Conservation (phyloP, 2,888 invertebrate genomes). For the Adelphocoris suturalis region DNA sequence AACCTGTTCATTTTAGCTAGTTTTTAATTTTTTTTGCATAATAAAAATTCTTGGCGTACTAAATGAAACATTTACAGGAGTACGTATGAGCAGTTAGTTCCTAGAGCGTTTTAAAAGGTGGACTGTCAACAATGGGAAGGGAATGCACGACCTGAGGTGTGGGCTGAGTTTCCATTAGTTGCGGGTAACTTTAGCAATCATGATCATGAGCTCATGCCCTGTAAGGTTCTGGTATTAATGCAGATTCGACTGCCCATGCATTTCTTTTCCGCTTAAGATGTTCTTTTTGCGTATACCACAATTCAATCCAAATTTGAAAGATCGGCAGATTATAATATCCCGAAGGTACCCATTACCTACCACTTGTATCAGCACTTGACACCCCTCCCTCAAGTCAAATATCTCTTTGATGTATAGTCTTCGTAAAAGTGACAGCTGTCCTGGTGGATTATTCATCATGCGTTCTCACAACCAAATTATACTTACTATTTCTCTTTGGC, state of each 20-base stretch:
- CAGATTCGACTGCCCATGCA: not conserved
- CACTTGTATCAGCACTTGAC: too few relatives aligned
- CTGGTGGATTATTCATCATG: too few relatives aligned
- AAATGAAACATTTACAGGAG: not conserved
- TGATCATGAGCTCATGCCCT: not conserved
- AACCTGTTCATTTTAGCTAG: too few relatives aligned
- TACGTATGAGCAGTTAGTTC: conserved; percentile 11
- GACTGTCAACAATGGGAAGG: not conserved
- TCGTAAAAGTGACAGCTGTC: too few relatives aligned
- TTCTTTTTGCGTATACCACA: not conserved
- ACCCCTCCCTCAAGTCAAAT: too few relatives aligned
- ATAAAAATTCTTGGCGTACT: not conserved
- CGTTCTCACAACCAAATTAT: too few relatives aligned
- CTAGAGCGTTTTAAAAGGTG: conserved; percentile 23
- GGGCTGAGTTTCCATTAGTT: conserved; percentile 10
- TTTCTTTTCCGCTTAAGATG: too few relatives aligned
- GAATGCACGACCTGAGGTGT: conserved; percentile 20
- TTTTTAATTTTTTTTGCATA: too few relatives aligned
- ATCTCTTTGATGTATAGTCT: too few relatives aligned
- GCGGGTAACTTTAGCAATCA: not conserved
- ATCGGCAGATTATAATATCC: not conserved
- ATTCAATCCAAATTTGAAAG: not conserved
- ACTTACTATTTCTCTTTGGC: too few relatives aligned
- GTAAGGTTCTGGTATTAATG: not conserved
- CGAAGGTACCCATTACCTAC: not conserved